These are phyloP conservation scores for Aphelinus atriplicis DNA, from an alignment of 1,140 invertebrate genomes.

Conservation along the genomic window DNA sequence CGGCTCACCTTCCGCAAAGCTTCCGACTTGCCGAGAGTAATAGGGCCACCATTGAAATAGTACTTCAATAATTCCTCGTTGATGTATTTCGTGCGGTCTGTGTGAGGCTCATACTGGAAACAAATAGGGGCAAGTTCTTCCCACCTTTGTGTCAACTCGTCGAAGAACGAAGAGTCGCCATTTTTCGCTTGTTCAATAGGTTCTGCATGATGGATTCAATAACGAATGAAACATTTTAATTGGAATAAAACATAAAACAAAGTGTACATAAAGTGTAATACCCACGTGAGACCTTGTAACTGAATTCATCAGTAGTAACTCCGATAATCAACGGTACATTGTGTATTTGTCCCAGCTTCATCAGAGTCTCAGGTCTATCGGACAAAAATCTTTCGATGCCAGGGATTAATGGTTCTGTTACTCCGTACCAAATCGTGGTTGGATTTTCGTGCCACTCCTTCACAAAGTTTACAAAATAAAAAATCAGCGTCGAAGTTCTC, in stretches of 20 bases:
- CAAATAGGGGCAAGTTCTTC: conserved; percentile 62
- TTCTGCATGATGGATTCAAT: too few species aligned
- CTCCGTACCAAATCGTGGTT: conserved; percentile 70
- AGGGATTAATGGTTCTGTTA: conserved; percentile 71
- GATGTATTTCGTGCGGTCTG: conserved; percentile 59
- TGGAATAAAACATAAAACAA: too few species aligned
- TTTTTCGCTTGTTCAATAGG: conserved; percentile 43
- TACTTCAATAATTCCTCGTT: conserved; percentile 59
- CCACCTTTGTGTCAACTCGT: conserved; percentile 63
- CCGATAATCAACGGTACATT: conserved; percentile 14
- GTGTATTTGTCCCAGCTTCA: neutral
- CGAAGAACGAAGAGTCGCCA: conserved; percentile 56
- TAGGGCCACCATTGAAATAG: conserved; percentile 56
- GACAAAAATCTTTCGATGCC: conserved; percentile 72
- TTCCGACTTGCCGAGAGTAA: conserved; percentile 50
- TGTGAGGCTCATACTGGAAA: conserved; percentile 65
- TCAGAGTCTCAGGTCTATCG: conserved; percentile 61
- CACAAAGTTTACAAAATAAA: too few species aligned
- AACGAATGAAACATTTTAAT: too few species aligned
- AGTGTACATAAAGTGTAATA: too few species aligned
- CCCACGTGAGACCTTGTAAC: neutral
- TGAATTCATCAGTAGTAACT: conserved; percentile 4
- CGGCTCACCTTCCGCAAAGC: conserved; percentile 47
- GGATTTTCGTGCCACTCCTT: conserved; percentile 57
- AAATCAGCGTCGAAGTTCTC: conserved; percentile 65